Evolutionary conservation across 2,888 invertebrate species (phyloP), one percentile per base, ranked within the genome.

Genomic region (Cetonia aurata): DNA sequence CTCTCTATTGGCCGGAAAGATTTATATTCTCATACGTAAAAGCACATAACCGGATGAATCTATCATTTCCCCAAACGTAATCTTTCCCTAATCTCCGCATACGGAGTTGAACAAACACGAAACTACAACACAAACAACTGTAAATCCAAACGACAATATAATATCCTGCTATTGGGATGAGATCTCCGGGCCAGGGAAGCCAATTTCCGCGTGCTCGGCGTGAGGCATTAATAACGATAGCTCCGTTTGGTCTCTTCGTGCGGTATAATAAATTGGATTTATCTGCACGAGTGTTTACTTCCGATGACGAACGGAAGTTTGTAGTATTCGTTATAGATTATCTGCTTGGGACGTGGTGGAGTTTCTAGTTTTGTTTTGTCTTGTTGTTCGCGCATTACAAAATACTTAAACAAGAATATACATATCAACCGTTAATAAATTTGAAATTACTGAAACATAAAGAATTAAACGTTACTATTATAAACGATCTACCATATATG

Each of bases 1-100:
- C 10, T 19, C 52, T 12, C 17, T 25, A 52, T 52, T 52, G 25
- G 12, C 25, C 52, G 52, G 19, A 10, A 52, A 52, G 52, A 52
- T 52, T 52, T 52, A 52, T 52, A 25, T 6, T 19, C 25, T 52
- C 52, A 25, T 12, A 25, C 10, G 19, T 6, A 10, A 37, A 8
- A 37, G 37, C 52, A 52, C 19, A 52, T 25, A 52, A 52, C 52
- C 52, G 55, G 55, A n/a, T 8, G 13, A 55, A 55, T 55, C 33
- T 37, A 55, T 55, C 55, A 55, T 55, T 55, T 55, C 37, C 6
- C 37, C 37, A 33, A 55, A 13, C 33, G 33, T 55, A 55, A 55
- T 55, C 55, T 55, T 13, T 9, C 15, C 13, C 55, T 55, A 31
- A 55, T 55, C 55, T 33, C 55, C 13, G 13, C n/a, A n/a, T 37